Base-by-base conservation (phyloP, 2,888 invertebrate species). In the Heteromurus nitidus region DNA sequence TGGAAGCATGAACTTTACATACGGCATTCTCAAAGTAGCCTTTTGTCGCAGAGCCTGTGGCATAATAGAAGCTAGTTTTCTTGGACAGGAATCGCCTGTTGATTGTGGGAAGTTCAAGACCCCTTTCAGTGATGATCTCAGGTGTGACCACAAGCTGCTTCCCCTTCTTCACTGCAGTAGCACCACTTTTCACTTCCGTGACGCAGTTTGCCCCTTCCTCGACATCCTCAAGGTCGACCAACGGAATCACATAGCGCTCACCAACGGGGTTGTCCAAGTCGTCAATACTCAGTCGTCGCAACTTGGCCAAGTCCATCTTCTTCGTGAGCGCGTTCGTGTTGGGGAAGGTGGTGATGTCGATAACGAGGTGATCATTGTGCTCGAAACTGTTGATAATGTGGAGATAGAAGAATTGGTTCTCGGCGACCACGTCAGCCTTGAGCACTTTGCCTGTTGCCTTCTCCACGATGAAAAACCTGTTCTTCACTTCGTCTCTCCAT, bases 301-400 rank as follows among this genome's bases (percentile, higher is more conserved):
- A 81, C 28, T 88, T 88, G 36, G 88, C 86, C 53, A 90, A 82
- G 80, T 87, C 88, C 77, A 89, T 87, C 44, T 88, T 60, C 31
- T 83, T 88, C 24, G 88, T 88, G 24, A 90, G 84, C 20, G 89
- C 86, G 28, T 88, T 88, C 0, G 88, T 88, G 30, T 88, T 88
- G n/a, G 89, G 88, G 80, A 89, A 88, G 0, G 88, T 88, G 22
- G 89, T 85, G 30, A 90, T 68, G 85, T 89, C 89, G 20, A 89
- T 87, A 2, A 89, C 86, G 26, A 89, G 58, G 84, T 88, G 86
- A 31, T 86, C 86, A 58, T 86, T 86, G 67, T 88, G 86, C 60
- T 89, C 89, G 87, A 91, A 91, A 86, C 90, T 91, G 22, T 90
- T 89, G 86, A 92, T 92, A 74, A 90, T 89, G 85, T 90, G 90